phyloP scores from a whole-genome alignment of 1,140 invertebrate genomes.

The Lanistes nyassanus region DNA sequence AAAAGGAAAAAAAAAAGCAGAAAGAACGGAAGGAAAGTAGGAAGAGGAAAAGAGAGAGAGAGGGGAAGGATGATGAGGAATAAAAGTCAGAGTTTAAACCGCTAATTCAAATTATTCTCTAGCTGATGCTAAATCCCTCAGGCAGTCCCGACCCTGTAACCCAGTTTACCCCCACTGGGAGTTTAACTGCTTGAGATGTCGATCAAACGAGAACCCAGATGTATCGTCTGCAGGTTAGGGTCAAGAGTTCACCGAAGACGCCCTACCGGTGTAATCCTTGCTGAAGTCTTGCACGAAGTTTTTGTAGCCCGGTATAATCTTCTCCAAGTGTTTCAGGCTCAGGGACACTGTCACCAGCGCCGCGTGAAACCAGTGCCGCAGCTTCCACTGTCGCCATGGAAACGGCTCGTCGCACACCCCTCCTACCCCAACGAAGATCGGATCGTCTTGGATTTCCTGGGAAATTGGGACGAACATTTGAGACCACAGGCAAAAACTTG shows the following conservation, averaged over 20 bases:
- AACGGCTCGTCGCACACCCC: conserved; percentile 53
- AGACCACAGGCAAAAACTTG: background rate
- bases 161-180: too few relatives aligned
- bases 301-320: conserved; percentile 57
- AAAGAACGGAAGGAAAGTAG: too few relatives aligned
- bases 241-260: background rate
- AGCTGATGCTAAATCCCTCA: too few relatives aligned
- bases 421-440: conserved; percentile 54
- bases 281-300: conserved; percentile 56
- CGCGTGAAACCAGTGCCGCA: conserved; percentile 56
- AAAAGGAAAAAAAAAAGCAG: too few relatives aligned
- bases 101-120: too few relatives aligned
- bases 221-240: too few relatives aligned
- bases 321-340: conserved; percentile 51
- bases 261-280: conserved; percentile 54
- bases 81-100: too few relatives aligned
- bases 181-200: too few relatives aligned
- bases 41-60: too few relatives aligned
- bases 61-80: too few relatives aligned
- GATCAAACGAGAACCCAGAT: too few relatives aligned
- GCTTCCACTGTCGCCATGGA: conserved; percentile 57
- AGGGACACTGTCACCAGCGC: conserved; percentile 55
- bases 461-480: conserved; percentile 20
- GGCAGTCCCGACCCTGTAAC: too few relatives aligned
- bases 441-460: conserved; percentile 43